These are phyloP conservation scores for Gerris buenoi DNA, from an alignment of 1,140 invertebrate species.

Conservation along the genomic window DNA sequence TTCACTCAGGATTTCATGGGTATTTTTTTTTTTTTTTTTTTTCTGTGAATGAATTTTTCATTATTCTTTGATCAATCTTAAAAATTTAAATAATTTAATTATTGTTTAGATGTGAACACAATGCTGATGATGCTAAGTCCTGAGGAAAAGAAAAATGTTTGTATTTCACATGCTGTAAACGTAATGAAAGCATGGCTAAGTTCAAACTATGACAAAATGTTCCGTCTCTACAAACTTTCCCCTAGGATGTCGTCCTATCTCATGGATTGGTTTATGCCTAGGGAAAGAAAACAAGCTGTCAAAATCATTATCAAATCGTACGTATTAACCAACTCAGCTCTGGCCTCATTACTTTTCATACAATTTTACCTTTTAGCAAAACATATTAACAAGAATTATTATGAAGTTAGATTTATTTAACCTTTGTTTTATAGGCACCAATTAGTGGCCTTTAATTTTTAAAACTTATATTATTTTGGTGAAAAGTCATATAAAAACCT, in stretches of 20 bases:
- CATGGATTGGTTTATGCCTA: conserved; percentile 91
- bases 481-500: neutral
- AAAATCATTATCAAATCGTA: conserved; percentile 92
- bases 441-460: neutral
- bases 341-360: neutral
- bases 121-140: conserved; percentile 61
- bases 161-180: conserved; percentile 70
- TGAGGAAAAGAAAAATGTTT: conserved; percentile 67
- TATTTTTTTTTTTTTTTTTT: conserved; percentile 30
- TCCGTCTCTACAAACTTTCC: conserved; percentile 68
- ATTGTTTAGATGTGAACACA: conserved; percentile 67
- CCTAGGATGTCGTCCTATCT: conserved; percentile 92
- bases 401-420: neutral
- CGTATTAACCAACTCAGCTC: conserved; percentile 34
- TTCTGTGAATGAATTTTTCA: neutral
- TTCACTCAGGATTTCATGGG: conserved; percentile 92
- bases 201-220: conserved; percentile 81
- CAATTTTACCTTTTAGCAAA: neutral
- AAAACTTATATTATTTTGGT: neutral
- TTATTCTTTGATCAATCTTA: neutral
- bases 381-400: neutral
- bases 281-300: conserved; percentile 78
- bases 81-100: neutral
- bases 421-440: neutral
- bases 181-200: conserved; percentile 80